These are phyloP conservation scores for Polydesmus complanatus DNA, from an alignment of 2,888 invertebrate genomes.

Conservation along the genomic window DNA sequence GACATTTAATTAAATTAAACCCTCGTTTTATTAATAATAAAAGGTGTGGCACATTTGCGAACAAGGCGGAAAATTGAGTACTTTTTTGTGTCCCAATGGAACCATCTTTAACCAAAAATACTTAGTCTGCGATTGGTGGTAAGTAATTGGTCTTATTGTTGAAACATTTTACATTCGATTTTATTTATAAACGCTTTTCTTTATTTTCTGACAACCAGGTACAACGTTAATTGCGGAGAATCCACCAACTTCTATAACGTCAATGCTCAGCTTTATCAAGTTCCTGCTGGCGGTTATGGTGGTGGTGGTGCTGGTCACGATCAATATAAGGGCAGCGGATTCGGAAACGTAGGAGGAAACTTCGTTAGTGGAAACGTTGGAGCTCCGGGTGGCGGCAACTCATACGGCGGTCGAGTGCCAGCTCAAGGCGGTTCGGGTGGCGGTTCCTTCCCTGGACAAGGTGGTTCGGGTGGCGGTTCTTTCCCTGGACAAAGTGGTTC, in stretches of 20 bases:
- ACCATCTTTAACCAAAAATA: conserved; percentile 82
- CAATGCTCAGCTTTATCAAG: conserved; percentile 46
- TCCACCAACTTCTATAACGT: conserved; percentile 61
- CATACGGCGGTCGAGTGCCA: background rate
- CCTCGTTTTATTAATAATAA: no score
- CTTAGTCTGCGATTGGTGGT: conserved; percentile 87
- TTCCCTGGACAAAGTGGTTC: background rate
- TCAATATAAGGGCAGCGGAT: background rate
- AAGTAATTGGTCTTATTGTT: no score
- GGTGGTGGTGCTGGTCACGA: no score
- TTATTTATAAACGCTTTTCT: no score
- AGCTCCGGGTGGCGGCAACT: background rate
- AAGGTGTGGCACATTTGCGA: conserved; percentile 87
- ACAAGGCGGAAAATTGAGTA: conserved; percentile 65
- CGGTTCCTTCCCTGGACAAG: background rate
- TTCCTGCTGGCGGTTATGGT: background rate
- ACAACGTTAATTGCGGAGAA: conserved; percentile 75
- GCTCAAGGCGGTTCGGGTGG: background rate
- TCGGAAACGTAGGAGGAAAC: background rate
- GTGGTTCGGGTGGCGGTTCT: background rate
- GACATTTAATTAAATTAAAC: no score
- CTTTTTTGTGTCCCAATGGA: conserved; percentile 79
- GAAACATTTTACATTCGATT: no score
- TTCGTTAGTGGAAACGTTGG: background rate
- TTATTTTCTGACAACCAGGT: no score